These are phyloP conservation scores for Microdon myrmicae DNA, from an alignment of 2,888 invertebrate species.

Conservation along the genomic window DNA sequence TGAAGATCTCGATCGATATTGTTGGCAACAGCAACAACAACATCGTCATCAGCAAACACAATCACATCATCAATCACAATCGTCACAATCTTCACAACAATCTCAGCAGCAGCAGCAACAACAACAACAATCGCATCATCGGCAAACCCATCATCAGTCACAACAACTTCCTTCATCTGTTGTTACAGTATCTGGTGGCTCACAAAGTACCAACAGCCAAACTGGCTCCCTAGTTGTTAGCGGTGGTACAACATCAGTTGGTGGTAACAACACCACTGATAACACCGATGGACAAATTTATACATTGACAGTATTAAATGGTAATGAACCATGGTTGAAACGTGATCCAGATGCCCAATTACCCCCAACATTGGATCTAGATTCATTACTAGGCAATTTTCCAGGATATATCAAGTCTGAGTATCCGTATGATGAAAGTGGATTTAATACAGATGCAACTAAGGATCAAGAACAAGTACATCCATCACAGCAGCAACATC, in stretches of 20 bases:
- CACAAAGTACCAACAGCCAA: slow-evolving; percentile 39
- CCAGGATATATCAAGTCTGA: slow-evolving; percentile 77
- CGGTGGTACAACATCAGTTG: slow-evolving; percentile 57
- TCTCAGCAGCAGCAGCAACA: slow-evolving; percentile 68
- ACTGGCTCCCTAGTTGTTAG: slow-evolving; percentile 54
- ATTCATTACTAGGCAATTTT: slow-evolving; percentile 81
- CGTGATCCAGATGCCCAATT: slow-evolving; percentile 71
- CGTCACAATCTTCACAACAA: slow-evolving; percentile 68
- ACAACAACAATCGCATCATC: slow-evolving; percentile 68
- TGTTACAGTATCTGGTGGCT: slow-evolving; percentile 33
- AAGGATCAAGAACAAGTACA: slow-evolving; percentile 67
- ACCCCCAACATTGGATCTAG: slow-evolving; percentile 76
- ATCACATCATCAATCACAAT: slow-evolving; percentile 69
- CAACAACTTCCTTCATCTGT: slow-evolving; percentile 41
- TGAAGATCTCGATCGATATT: slow-evolving; percentile 86
- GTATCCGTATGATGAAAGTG: slow-evolving; percentile 82
- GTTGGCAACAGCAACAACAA: slow-evolving; percentile 76
- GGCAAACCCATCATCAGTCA: slow-evolving; percentile 62
- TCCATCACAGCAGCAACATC: slow-evolving; percentile 47
- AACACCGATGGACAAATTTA: slow-evolving; percentile 84
- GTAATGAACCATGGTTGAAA: slow-evolving; percentile 76
- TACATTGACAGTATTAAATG: slow-evolving; percentile 86
- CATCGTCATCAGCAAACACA: slow-evolving; percentile 56
- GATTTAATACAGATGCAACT: slow-evolving; percentile 73
- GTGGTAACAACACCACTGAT: slow-evolving; percentile 59